Base-by-base conservation (phyloP, 2,113 vertebrate genomes). In the Siniperca chuatsi region DNA sequence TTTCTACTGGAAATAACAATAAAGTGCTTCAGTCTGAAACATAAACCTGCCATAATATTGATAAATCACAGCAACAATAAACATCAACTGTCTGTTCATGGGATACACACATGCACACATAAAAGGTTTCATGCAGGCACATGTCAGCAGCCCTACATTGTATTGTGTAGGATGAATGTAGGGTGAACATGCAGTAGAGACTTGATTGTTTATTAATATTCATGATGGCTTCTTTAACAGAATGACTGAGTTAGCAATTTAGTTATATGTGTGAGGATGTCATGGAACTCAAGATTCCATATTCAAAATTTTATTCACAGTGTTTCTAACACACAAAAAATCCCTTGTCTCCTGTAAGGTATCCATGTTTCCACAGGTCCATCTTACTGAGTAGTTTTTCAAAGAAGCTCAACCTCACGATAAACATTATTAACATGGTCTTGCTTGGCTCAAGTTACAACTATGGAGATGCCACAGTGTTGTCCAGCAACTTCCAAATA, bases 271-370 rank as follows among this genome's bases (percentile, higher is more conserved):
- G 23, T 60, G 21, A 16, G 23, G 2, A 48, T 21, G 3, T 69
- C 52, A 71, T 8, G 13, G 44, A 54, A 54, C 65, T 50, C 15
- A 57, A 85, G 13, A 15, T 37, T 37, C 20, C 33, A 60, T 21
- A 67, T 37, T 84, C 18, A 69, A 29, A 79, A 52, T 72, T 69
- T 76, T 37, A 60, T 77, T 83, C 76, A 82, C 86, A 92, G 70
- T 85, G 33, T 75, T 75, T 69, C 52, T 42, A 54, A 78, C 3
- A 84, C 18, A 54, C 25, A 25, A 25, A 33, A 65, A 54, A 33
- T 25, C 15, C 42, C 1, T n/a, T 54, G 4, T 77, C 6, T 81
- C 35, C 37, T 84, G 9, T 35, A 68, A 42, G 57, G 13, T 54
- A 2, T 64, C 29, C 57, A 25, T 55, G 7, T 42, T 18, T 64